A percentile compares a stretch with the other conserved stretches of the same genome.
These are phyloP conservation scores for Synergus japonicus DNA, from an alignment of 2,888 invertebrate genomes.

Conservation along the genomic window DNA sequence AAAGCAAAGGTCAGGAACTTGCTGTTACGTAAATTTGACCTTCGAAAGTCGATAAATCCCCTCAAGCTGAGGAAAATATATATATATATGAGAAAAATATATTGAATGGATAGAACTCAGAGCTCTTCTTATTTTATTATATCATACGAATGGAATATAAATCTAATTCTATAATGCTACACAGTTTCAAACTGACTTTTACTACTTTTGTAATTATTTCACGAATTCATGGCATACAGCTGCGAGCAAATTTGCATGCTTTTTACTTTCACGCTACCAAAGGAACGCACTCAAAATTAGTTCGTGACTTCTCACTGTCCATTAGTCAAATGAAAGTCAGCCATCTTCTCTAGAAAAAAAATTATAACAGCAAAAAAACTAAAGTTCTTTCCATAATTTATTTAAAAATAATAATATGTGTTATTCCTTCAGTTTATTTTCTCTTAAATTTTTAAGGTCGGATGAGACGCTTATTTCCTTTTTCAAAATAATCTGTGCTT, in stretches of 20 bases:
- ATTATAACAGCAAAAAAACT: neutral
- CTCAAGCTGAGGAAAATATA: neutral
- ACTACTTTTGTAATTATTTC: neutral
- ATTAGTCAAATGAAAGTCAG: constrained; percentile 37
- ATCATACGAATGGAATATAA: neutral
- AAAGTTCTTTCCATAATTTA: constrained; percentile 5
- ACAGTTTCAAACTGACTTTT: neutral
- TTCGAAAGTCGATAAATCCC: neutral
- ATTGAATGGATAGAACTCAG: neutral
- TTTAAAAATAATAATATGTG: neutral
- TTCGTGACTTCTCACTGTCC: constrained; percentile 18
- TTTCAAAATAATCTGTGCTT: no score
- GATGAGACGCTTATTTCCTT: neutral
- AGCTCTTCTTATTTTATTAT: neutral
- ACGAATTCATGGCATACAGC: neutral
- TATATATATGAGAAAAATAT: neutral
- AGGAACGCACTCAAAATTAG: constrained; percentile 16
- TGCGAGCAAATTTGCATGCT: neutral
- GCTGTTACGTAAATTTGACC: neutral
- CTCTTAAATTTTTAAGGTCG: neutral
- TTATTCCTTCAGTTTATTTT: neutral
- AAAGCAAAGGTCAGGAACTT: neutral
- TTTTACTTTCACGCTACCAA: neutral
- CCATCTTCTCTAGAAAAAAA: constrained; percentile 14
- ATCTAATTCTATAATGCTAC: neutral